These are phyloP conservation scores for Stenolophus ochropezus DNA, from an alignment of 2,888 invertebrate species.

Conservation along the genomic window DNA sequence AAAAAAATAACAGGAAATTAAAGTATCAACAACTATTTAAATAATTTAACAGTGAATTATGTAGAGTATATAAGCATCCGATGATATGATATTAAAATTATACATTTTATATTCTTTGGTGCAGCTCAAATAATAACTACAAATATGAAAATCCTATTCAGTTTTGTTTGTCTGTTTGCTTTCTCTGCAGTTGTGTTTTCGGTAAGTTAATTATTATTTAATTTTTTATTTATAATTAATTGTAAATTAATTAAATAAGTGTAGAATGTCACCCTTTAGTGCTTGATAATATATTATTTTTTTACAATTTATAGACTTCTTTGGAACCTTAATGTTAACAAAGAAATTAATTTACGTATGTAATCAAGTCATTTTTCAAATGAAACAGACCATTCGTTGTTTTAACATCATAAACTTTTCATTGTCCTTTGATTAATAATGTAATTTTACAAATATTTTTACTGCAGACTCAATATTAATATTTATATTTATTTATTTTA, in stretches of 20 bases:
- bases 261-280: not conserved
- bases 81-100: not conserved
- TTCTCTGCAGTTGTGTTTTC: not conserved
- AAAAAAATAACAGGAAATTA: conserved; percentile 3
- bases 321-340: too few relatives aligned
- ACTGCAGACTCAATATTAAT: too few relatives aligned
- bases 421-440: too few relatives aligned
- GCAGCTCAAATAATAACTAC: not conserved
- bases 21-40: not conserved
- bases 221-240: not conserved
- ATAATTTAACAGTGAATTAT: not conserved
- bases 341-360: too few relatives aligned
- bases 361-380: too few relatives aligned
- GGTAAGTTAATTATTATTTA: conserved; percentile 10
- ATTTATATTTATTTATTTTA: too few relatives aligned
- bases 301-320: too few relatives aligned
- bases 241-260: too few relatives aligned
- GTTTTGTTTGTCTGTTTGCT: not conserved
- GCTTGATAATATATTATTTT: not conserved
- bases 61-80: not conserved
- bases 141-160: not conserved
- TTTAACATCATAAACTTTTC: too few relatives aligned
- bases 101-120: not conserved
- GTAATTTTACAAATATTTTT: too few relatives aligned
- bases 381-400: too few relatives aligned